Evolutionary conservation across 2,888 invertebrate genomes (phyloP).

Genomic region (Schizotus pectinicornis): DNA sequence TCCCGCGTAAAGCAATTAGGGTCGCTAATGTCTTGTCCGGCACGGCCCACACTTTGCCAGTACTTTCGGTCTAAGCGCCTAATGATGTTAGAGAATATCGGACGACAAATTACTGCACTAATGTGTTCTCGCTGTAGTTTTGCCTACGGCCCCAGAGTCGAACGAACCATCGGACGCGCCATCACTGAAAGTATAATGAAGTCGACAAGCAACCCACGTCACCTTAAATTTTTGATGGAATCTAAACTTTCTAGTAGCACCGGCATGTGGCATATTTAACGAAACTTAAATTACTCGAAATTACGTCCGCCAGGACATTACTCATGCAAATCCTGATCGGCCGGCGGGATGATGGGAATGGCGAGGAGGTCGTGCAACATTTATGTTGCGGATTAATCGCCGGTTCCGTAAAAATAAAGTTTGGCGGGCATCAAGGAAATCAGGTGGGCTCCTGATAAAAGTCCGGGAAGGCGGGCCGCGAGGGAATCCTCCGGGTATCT

Average conservation of each 20-base stretch:
- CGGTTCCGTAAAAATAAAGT: background rate
- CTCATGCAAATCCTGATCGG: conserved; percentile 12
- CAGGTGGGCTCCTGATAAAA: conserved; percentile 2
- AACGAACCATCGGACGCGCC: conserved; percentile 23
- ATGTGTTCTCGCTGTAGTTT: conserved; percentile 51
- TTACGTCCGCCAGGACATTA: conserved; percentile 15
- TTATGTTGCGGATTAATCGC: background rate
- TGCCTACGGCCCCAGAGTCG: conserved; percentile 21
- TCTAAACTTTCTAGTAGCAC: conserved; percentile 38
- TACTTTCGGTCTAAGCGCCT: conserved; percentile 53
- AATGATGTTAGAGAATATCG: conserved; percentile 56
- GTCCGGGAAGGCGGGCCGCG: background rate
- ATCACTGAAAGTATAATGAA: conserved; percentile 44
- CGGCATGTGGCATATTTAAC: conserved; percentile 29
- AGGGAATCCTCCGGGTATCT: conserved; percentile 8
- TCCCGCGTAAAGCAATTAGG: conserved; percentile 55
- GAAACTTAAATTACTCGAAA: conserved; percentile 28
- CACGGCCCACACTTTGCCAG: conserved; percentile 52
- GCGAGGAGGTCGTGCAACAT: background rate
- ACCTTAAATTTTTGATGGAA: conserved; percentile 44
- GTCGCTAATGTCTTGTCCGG: conserved; percentile 58
- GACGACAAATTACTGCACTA: conserved; percentile 55
- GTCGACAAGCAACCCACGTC: conserved; percentile 43
- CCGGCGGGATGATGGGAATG: background rate
- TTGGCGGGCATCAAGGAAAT: background rate